These are phyloP conservation scores for Cotesia typhae DNA, from an alignment of 1,140 invertebrate species.

Conservation along the genomic window DNA sequence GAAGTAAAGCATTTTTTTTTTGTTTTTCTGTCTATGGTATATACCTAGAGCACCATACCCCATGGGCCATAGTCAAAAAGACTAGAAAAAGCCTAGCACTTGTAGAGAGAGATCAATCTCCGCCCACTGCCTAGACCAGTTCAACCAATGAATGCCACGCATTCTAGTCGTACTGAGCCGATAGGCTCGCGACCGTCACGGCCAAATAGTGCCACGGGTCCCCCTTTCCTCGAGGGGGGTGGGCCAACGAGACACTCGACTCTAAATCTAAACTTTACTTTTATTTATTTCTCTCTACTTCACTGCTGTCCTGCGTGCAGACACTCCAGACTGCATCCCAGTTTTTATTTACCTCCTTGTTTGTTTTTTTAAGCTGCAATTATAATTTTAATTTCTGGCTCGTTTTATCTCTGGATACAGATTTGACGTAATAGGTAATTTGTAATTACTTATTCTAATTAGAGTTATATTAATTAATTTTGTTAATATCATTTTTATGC, in stretches of 20 bases:
- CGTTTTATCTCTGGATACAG: too few relatives aligned
- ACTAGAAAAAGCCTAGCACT: slow-evolving; percentile 21
- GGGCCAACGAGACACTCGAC: slow-evolving; percentile 4
- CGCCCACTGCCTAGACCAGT: slow-evolving; percentile 59
- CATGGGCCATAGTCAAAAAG: slow-evolving; percentile 15
- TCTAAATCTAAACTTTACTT: not conserved
- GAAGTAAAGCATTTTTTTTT: too few relatives aligned
- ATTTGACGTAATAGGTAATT: too few relatives aligned
- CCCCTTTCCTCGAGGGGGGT: slow-evolving; percentile 17
- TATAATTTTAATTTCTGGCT: too few relatives aligned
- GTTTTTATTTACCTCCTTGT: not conserved
- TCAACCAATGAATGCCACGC: slow-evolving; percentile 60
- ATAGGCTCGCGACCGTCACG: slow-evolving; percentile 46
- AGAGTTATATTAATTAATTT: too few relatives aligned
- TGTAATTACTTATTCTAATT: too few relatives aligned
- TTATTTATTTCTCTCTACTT: not conserved
- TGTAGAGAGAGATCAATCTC: slow-evolving; percentile 58
- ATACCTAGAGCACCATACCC: too few relatives aligned
- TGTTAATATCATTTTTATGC: too few relatives aligned
- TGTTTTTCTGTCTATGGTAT: too few relatives aligned
- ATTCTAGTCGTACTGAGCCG: slow-evolving; percentile 49
- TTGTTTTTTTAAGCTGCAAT: not conserved
- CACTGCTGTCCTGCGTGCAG: not conserved
- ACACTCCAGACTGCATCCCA: too few relatives aligned
- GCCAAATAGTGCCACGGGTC: slow-evolving; percentile 18